Percentiles rank a stretch among this genome's conserved stretches.
These are phyloP conservation scores for Onthophagus sagittarius DNA, from an alignment of 2,888 invertebrate genomes.

Conservation along the genomic window DNA sequence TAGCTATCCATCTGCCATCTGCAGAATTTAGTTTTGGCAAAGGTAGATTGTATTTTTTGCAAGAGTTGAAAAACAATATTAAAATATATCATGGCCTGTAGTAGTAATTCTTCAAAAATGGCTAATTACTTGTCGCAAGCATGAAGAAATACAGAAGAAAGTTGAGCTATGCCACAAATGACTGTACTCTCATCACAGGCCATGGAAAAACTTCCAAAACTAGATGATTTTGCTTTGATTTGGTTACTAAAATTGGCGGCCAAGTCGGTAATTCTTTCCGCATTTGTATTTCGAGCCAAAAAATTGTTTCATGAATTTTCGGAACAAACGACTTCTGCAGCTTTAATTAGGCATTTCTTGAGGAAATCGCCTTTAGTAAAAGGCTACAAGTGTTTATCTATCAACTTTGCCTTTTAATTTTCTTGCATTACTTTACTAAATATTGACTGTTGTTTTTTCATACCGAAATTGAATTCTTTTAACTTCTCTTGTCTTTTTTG, in stretches of 20 bases:
- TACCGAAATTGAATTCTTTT: too few species aligned
- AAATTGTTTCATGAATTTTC: too few species aligned
- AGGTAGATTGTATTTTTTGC: slow-evolving; percentile 29
- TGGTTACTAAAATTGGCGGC: slow-evolving; percentile 19
- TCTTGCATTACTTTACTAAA: too few species aligned
- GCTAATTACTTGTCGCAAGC: slow-evolving; percentile 15
- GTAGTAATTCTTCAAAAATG: slow-evolving; percentile 21
- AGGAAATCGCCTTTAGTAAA: too few species aligned
- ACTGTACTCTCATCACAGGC: slow-evolving; percentile 22
- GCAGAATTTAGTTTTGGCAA: slow-evolving; percentile 26
- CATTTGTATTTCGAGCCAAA: slow-evolving; percentile 28
- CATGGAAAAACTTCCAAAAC: slow-evolving; percentile 27
- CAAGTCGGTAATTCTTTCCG: slow-evolving; percentile 22
- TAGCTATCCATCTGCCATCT: too few species aligned
- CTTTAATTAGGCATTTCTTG: too few species aligned
- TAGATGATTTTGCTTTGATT: slow-evolving; percentile 25
- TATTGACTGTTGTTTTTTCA: too few species aligned
- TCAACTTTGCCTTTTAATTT: too few species aligned
- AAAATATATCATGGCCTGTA: slow-evolving; percentile 30
- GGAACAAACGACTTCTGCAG: slow-evolving; percentile 30
- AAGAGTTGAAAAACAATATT: slow-evolving; percentile 30
- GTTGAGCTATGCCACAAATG: slow-evolving; percentile 13
- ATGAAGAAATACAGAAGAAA: slow-evolving; percentile 17
- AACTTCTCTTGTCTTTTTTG: too few species aligned
- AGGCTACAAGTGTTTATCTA: too few species aligned